Base-by-base conservation (phyloP, 53 echinoderm and acorn worm genomes). In the Crossaster papposus region DNA sequence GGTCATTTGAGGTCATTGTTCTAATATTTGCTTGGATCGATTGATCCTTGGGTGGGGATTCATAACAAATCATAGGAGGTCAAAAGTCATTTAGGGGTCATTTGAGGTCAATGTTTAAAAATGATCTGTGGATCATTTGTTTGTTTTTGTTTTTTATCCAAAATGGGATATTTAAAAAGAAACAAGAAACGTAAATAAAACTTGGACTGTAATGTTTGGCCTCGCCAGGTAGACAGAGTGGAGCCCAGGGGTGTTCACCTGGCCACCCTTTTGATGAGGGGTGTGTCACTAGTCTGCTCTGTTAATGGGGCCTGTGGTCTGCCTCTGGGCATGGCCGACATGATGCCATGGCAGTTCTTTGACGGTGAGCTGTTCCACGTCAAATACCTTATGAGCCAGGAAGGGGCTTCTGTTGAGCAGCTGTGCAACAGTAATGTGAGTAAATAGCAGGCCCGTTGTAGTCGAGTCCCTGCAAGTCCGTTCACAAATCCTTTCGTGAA, bases 321-420 rank as follows among this genome's bases (percentile, higher is more conserved):
- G n/a, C 95, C 93, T 52, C 68, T 95, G 33, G 62, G 86, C 55
- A 75, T 77, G 86, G 73, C 85, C 35, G 87, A 89, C 55, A 24
- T 80, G 18, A 71, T 91, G 79, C 93, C 95, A 0, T 93, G 93
- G 95, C 64, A 34, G 11, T 83, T 80, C 76, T 93, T 95, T 78
- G 93, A 93, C 77, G 95, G 95, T 54, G 93, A 95, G 85, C 91
- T 95, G 14, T 95, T 95, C 65, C 95, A 95, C 50, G 22, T 85
- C 81, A 95, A 93, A 80, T 95, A 95, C 70, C 62, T 93, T 14
- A 81, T 83, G 86, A 91, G 91, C 32, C 85, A 93, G 71, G 64
- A 79, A 0, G 91, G 91, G 1, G 77, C 36, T 17, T 31, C 77
- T 1, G 28, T 86, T 29, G 32, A 65, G 65, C 76, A 83, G 62